phyloP scores from a whole-genome alignment of 2,113 vertebrate genomes.

The Toxostoma redivivum region DNA sequence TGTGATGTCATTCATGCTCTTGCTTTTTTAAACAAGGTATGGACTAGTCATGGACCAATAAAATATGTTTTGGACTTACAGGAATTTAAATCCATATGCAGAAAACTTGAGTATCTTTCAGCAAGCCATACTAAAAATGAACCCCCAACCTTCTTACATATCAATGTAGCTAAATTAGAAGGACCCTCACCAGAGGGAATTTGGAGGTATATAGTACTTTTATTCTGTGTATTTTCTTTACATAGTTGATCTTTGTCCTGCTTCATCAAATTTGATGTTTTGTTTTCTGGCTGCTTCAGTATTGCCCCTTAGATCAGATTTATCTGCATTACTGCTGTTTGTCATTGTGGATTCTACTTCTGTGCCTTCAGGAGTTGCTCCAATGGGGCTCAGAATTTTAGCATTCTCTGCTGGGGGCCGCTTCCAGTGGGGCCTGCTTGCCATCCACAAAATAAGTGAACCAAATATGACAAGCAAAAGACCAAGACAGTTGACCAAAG shows the following conservation, averaged over 20 bases:
- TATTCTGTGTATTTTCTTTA: slow-evolving; percentile 16
- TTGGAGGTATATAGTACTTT: neutral
- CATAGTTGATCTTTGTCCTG: slow-evolving; percentile 75
- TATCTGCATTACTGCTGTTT: slow-evolving; percentile 25
- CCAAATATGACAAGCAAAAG: slow-evolving; percentile 85
- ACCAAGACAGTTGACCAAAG: slow-evolving; percentile 87
- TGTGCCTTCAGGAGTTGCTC: slow-evolving; percentile 27
- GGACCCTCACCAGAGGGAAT: neutral
- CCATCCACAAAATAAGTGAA: slow-evolving; percentile 86
- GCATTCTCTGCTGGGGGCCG: slow-evolving; percentile 78
- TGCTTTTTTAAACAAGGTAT: neutral
- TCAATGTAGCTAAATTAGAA: neutral
- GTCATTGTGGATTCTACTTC: slow-evolving; percentile 61
- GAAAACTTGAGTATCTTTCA: neutral
- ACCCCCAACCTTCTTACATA: neutral
- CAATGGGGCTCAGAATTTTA: slow-evolving; percentile 38
- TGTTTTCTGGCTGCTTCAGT: slow-evolving; percentile 78
- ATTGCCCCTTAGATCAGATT: slow-evolving; percentile 60
- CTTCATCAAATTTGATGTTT: slow-evolving; percentile 75
- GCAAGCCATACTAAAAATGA: neutral
- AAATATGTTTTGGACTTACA: neutral
- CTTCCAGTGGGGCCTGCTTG: slow-evolving; percentile 86
- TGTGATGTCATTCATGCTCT: neutral
- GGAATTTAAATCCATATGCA: neutral
- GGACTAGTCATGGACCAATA: neutral